These are phyloP conservation scores for Chitala chitala DNA, from an alignment of 2,113 vertebrate species.

Conservation along the genomic window DNA sequence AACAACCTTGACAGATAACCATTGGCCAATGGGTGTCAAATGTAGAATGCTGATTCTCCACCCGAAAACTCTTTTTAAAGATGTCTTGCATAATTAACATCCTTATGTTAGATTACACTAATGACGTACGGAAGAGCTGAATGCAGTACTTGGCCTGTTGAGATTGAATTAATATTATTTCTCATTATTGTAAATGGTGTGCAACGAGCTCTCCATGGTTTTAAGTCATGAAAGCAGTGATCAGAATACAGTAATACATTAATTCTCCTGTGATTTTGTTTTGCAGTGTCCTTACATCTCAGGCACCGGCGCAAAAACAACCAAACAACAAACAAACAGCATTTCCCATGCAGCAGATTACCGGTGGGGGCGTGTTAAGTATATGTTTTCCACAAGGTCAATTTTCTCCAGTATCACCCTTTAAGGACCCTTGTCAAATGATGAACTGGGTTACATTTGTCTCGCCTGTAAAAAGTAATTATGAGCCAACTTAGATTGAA, in stretches of 20 bases:
- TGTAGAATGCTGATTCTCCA: too few species aligned
- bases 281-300: neutral
- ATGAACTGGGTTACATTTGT: conserved; percentile 28
- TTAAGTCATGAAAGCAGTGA: conserved; percentile 16
- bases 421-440: conserved; percentile 13
- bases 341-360: too few species aligned
- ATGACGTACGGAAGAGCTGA: neutral
- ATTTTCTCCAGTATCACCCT: neutral
- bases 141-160: neutral
- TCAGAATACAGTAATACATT: neutral
- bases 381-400: conserved; percentile 1
- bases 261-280: neutral
- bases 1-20: too few species aligned
- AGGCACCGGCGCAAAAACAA: neutral
- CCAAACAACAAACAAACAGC: neutral
- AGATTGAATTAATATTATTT: conserved; percentile 10
- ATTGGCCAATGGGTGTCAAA: too few species aligned
- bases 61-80: conserved; percentile 22
- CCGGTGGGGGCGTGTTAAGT: neutral
- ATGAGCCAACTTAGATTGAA: conserved; percentile 34
- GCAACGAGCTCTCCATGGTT: conserved; percentile 13
- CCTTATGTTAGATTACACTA: conserved; percentile 10
- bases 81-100: conserved; percentile 32
- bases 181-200: neutral
- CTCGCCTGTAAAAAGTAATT: conserved; percentile 37